Evolutionary conservation across 2,888 invertebrate species (phyloP), one percentile per base, ranked within the genome.

Genomic region (Celastrina argiolus): DNA sequence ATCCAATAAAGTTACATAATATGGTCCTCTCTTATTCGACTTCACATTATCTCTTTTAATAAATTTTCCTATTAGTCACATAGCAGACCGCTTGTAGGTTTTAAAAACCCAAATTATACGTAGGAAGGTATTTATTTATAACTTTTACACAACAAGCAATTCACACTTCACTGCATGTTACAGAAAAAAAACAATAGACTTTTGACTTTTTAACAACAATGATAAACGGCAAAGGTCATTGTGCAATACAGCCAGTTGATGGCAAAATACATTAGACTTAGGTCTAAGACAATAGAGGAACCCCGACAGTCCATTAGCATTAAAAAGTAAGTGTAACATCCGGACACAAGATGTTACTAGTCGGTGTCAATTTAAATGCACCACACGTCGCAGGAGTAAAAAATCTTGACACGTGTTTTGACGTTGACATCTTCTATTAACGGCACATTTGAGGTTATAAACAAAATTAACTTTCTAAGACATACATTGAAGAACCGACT

Each of bases 351-450:
- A 56, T 56, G 64, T 64, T 64, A 61, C 61, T 36, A 22, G 36
- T 36, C 61, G 64, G 64, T 64, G 64, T 64, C 56, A 36, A 36
- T 64, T 64, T 64, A 64, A 64, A 64, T 56, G 51, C 56, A 31
- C 34, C 42, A 34, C 51, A 41, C 51, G 64, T 45, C 45, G 42
- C 39, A 31, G 64, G 45, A 64, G 41, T 51, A 51, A 51, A 64
- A 64, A 64, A 51, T 58, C 34, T 61, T 61, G 39, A 64, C 64
- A 64, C 64, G 51, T 64, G 64, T 64, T 64, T 12, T 16, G 26
- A 63, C 12, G 64, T 51, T 45, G 45, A 51, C 45, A 45, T 31
- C 16, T 64, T 64, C 31, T 64, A 31, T 64, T 16, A 51, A 64
- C 22, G 16, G 31, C 18, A 34, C 42, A 51, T 51, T 18, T 51